These are phyloP conservation scores for Python bivittatus DNA, from an alignment of 2,113 vertebrate genomes.

Conservation along the genomic window DNA sequence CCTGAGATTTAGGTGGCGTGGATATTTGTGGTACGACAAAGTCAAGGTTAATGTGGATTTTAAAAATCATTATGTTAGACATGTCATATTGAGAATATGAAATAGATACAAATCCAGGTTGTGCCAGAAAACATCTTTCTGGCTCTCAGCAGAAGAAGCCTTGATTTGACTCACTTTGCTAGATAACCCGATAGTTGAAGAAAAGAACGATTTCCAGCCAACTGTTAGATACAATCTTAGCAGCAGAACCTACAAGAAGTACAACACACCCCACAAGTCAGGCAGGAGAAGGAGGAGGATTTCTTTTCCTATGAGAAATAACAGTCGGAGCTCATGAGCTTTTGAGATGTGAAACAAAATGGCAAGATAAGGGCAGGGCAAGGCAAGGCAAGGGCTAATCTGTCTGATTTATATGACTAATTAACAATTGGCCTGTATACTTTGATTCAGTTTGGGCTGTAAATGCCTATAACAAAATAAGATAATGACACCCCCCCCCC, in stretches of 20 bases:
- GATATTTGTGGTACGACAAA: too few relatives aligned
- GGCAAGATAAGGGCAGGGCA: too few relatives aligned
- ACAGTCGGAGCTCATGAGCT: neutral
- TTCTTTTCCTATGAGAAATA: neutral
- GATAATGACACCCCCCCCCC: neutral
- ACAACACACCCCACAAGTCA: neutral
- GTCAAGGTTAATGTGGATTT: too few relatives aligned
- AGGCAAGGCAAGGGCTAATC: neutral
- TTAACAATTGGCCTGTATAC: neutral
- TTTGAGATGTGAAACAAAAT: neutral
- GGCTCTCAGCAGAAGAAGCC: neutral
- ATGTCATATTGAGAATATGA: neutral
- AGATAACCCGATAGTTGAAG: neutral
- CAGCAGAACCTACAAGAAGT: neutral
- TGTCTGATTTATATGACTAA: neutral
- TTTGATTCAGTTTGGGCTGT: neutral
- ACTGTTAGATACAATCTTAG: neutral
- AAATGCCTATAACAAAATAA: neutral
- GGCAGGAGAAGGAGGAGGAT: neutral
- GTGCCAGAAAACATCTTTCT: too few relatives aligned
- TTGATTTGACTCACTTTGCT: neutral
- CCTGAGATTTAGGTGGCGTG: too few relatives aligned
- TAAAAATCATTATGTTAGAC: too few relatives aligned
- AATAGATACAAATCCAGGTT: too few relatives aligned
- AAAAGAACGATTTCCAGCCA: neutral